phyloP scores from a whole-genome alignment of 1,140 invertebrate species.

The Oryzaephilus surinamensis region DNA sequence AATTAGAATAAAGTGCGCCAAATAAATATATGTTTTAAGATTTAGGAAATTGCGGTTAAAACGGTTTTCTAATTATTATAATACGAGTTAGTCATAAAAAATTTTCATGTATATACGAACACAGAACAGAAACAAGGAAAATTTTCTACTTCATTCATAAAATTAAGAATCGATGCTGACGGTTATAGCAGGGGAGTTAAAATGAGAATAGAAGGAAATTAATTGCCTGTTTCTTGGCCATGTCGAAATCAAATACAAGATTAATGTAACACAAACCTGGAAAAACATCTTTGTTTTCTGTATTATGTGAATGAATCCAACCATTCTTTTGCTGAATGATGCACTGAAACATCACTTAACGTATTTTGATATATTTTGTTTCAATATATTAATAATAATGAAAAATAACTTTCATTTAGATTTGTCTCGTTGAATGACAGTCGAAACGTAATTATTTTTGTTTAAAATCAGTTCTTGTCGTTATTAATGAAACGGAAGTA shows the following conservation, averaged over 20 bases:
- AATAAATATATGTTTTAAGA: too few species aligned
- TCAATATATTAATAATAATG: constrained; percentile 8
- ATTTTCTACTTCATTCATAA: too few species aligned
- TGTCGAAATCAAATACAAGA: not conserved
- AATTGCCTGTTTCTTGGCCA: not conserved
- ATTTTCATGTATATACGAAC: too few species aligned
- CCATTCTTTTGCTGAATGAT: constrained; percentile 70
- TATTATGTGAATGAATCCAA: constrained; percentile 58
- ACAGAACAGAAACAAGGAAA: too few species aligned
- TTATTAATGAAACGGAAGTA: constrained; percentile 14
- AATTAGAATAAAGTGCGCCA: too few species aligned
- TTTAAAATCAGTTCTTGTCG: not conserved
- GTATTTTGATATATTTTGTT: constrained; percentile 11
- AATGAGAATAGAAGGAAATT: too few species aligned
- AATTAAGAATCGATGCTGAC: too few species aligned
- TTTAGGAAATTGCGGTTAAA: too few species aligned
- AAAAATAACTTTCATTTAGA: not conserved
- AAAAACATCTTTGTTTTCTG: constrained; percentile 65
- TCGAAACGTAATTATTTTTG: not conserved
- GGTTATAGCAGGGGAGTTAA: too few species aligned
- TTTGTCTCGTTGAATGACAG: not conserved
- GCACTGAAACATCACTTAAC: constrained; percentile 60
- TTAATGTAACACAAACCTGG: constrained; percentile 46
- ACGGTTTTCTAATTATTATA: too few species aligned
- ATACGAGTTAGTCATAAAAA: too few species aligned